Evolutionary conservation across 2,888 invertebrate genomes (phyloP).

Genomic region (Eumerus sabulonum): DNA sequence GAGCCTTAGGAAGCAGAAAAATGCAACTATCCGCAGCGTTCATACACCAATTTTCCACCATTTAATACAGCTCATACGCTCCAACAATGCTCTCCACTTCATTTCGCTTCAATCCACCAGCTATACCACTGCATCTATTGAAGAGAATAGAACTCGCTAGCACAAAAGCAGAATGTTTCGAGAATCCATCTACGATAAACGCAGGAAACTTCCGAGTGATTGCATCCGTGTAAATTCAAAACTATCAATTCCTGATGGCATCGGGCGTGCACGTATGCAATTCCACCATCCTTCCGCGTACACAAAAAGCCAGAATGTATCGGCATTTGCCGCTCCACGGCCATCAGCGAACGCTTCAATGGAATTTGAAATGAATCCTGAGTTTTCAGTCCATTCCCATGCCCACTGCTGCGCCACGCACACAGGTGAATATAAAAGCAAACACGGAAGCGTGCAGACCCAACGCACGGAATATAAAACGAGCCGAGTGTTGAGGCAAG

Average conservation of each 20-base stretch:
- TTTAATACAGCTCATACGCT: too few species aligned
- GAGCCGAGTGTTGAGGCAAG: conserved; percentile 26
- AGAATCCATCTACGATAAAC: conserved; percentile 63
- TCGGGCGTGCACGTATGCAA: conserved; percentile 3
- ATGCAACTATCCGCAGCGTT: conserved; percentile 27
- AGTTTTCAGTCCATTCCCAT: conserved; percentile 34
- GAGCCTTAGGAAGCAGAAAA: conserved; percentile 23
- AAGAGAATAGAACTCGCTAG: neutral
- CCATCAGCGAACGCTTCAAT: conserved; percentile 45
- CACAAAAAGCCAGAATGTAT: conserved; percentile 20
- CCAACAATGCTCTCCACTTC: conserved; percentile 2
- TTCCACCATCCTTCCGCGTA: too few species aligned
- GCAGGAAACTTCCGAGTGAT: conserved; percentile 65
- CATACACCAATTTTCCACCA: neutral
- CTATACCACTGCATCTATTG: neutral
- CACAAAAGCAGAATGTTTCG: conserved; percentile 17
- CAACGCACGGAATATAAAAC: conserved; percentile 38
- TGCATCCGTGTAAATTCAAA: conserved; percentile 64
- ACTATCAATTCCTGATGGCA: conserved; percentile 56
- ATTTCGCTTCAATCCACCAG: neutral
- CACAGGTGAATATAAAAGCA: conserved; percentile 29
- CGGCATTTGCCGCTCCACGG: conserved; percentile 36
- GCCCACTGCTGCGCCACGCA: neutral
- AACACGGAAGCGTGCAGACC: conserved; percentile 9
- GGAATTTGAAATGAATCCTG: conserved; percentile 54